A percentile compares a stretch with the other conserved stretches of the same genome.
Evolutionary conservation across 2,797 vertebrate species (phyloP).

Genomic region (Loriculus beryllinus): DNA sequence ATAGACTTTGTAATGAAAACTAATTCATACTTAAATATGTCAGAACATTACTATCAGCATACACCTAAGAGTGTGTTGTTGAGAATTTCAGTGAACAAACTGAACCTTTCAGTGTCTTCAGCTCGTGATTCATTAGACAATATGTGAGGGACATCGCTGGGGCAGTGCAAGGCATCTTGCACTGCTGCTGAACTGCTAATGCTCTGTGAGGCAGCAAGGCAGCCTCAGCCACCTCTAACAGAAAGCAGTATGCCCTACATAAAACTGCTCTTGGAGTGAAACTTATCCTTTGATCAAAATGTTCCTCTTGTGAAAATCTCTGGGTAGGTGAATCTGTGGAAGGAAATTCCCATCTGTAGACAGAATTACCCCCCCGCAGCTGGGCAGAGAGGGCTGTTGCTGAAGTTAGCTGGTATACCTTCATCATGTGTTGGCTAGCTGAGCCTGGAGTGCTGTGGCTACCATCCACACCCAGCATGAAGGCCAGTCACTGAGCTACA

Average conservation of each 20-base stretch:
- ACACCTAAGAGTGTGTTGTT: not conserved
- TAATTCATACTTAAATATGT: not conserved
- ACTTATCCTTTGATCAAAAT: not conserved
- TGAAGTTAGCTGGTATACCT: not conserved
- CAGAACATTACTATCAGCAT: not conserved
- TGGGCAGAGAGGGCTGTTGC: not conserved
- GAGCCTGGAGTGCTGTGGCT: not conserved
- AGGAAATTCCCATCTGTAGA: not conserved
- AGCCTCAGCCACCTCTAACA: not conserved
- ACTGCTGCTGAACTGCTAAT: not conserved
- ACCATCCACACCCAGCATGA: rapidly evolving
- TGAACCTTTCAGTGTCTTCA: not conserved
- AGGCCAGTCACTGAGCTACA: not conserved
- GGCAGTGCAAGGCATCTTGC: rapidly evolving
- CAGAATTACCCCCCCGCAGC: not conserved
- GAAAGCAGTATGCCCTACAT: not conserved
- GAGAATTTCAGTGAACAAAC: not conserved
- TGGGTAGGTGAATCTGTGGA: not conserved
- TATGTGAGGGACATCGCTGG: not conserved
- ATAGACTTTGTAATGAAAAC: not conserved
- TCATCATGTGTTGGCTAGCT: not conserved
- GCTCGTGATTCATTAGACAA: not conserved
- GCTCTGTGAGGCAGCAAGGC: not conserved
- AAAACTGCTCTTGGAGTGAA: not conserved
- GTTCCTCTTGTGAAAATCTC: not conserved